Base-by-base conservation (phyloP, 1,140 invertebrate genomes). In the Drosophila nebulosa region DNA sequence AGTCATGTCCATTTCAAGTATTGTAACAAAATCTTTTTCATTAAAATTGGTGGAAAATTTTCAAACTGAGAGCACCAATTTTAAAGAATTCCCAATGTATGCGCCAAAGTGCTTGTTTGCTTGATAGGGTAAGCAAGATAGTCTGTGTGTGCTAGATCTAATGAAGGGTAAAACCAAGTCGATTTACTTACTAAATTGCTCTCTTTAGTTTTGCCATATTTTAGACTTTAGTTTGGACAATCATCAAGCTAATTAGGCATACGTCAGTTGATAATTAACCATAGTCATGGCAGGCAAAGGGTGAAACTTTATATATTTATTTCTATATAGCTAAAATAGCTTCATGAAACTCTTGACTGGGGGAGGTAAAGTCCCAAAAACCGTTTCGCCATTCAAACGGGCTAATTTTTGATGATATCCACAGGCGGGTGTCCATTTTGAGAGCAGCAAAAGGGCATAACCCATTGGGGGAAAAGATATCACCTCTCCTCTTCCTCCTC, bases 401-500 rank as follows among this genome's bases (percentile, higher is more conserved):
- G 80, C 80, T 84, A 84, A 84, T 84, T 84, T 74, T 80, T 85
- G 65, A 86, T 80, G 80, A 84, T 84, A 80, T 74, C 81, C 77
- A 85, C 59, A 50, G 65, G 36, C 60, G 39, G 59, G 57, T 22
- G 26, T 32, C 14, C 51, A 36, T 68, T 72, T 72, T 58, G 64
- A 21, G 39, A 18, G 39, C 9, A 21, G 18, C 14, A 18, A 46
- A 26, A 14, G 42, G 75, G 21, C 12, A 4, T 26, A 27, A 30
- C 10, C 27, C 27, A 30, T 30, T 30, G 27, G 27, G 27, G 7
- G 27, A 9, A 30, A 9, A 9, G 27, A 30, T 30, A 30, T 30
- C 7, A n/a, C n/a, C n/a, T n/a, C n/a, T n/a, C 27, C 7, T 30
- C 27, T n/a, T n/a, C 27, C 2, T 9, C 27, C 27, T 30, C 10